These are phyloP conservation scores for Salvelinus fontinalis DNA, from an alignment of 2,113 vertebrate species.

Conservation along the genomic window DNA sequence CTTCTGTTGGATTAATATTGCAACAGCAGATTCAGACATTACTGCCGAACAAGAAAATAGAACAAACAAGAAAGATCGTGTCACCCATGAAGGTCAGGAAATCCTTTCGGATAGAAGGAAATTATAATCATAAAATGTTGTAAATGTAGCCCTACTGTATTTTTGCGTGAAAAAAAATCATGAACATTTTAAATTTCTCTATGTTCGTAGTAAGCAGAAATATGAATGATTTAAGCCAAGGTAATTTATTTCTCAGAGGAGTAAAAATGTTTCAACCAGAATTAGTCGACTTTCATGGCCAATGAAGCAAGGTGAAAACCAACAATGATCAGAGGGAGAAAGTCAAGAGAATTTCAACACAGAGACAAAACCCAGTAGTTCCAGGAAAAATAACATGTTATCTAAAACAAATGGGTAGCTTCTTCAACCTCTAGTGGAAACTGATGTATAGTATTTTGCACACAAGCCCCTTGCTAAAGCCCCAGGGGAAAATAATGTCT, in stretches of 20 bases:
- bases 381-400: not conserved
- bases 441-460: constrained; percentile 13
- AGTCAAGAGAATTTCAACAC: not conserved
- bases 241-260: not conserved
- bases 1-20: not conserved
- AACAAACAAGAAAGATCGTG: not conserved
- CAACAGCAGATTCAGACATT: not conserved
- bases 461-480: constrained; percentile 4
- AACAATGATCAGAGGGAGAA: no score
- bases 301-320: no score
- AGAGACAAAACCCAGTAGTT: not conserved
- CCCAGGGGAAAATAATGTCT: constrained; percentile 3
- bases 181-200: no score
- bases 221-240: not conserved
- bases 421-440: not conserved
- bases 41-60: not conserved
- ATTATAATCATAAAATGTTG: no score
- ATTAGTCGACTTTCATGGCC: no score
- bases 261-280: not conserved
- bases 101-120: no score
- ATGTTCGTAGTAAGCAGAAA: not conserved
- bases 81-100: not conserved
- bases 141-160: no score
- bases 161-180: no score
- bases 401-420: constrained; percentile 12